Evolutionary conservation across 2,113 vertebrate genomes (phyloP).

Genomic region (Alces alces): DNA sequence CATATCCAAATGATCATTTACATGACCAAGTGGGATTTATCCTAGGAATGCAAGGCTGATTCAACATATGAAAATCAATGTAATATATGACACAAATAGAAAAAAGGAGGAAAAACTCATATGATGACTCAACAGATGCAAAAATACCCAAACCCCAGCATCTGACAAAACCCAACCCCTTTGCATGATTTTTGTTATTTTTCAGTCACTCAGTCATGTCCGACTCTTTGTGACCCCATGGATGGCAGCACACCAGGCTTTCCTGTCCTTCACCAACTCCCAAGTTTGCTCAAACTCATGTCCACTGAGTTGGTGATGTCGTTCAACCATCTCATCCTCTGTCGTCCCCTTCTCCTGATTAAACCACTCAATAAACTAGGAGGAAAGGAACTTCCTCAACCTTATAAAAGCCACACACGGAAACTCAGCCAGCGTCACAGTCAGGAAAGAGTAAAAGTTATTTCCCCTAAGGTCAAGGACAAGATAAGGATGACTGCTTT

Average conservation of each 20-base stretch:
- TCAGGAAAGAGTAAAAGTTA: no score
- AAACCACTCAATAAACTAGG: not conserved
- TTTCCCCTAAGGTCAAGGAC: not conserved
- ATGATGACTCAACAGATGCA: not conserved
- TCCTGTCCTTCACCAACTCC: not conserved
- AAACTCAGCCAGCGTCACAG: not conserved
- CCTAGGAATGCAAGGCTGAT: not conserved
- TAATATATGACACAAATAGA: accelerated
- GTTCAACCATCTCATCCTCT: not conserved
- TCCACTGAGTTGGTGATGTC: not conserved
- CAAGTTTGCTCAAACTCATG: not conserved
- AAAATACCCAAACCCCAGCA: not conserved
- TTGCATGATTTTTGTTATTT: not conserved
- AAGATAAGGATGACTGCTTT: not conserved
- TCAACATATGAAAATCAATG: no score
- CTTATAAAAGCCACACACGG: not conserved
- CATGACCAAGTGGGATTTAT: accelerated
- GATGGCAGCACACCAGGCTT: not conserved
- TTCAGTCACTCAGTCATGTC: not conserved
- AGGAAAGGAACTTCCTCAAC: not conserved
- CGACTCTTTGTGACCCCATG: not conserved
- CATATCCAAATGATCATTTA: accelerated
- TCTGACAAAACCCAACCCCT: not conserved
- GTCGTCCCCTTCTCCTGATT: not conserved
- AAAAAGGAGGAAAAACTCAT: not conserved